phyloP scores from a whole-genome alignment of 2,797 vertebrate species.

The Macropodus opercularis region DNA sequence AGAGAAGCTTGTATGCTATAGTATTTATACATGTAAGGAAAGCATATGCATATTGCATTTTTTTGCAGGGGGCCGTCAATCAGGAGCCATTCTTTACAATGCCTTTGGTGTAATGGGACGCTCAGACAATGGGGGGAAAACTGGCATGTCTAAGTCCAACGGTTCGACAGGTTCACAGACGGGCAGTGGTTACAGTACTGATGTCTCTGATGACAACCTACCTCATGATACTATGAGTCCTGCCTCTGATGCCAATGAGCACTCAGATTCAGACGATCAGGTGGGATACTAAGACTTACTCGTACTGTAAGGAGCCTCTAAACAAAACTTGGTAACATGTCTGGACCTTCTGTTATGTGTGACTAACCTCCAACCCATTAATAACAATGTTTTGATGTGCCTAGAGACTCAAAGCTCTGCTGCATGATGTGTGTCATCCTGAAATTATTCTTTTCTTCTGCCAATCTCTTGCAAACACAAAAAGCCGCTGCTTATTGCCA shows the following conservation, averaged over 20 bases:
- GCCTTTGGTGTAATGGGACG: slow-evolving; percentile 91
- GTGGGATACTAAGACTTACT: slow-evolving; percentile 65
- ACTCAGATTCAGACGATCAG: slow-evolving; percentile 96
- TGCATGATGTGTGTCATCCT: background rate
- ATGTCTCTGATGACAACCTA: slow-evolving; percentile 95
- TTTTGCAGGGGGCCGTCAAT: slow-evolving; percentile 91
- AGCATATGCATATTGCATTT: background rate
- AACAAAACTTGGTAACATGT: background rate
- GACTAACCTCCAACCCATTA: background rate
- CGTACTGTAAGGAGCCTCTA: too few species aligned
- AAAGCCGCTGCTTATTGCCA: background rate
- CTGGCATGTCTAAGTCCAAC: slow-evolving; percentile 89
- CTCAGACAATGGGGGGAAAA: slow-evolving; percentile 81
- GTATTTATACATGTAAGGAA: too few species aligned
- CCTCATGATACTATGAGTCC: slow-evolving; percentile 89
- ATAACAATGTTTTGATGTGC: background rate
- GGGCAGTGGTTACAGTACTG: slow-evolving; percentile 97
- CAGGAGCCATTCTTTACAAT: slow-evolving; percentile 93
- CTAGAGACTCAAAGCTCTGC: background rate
- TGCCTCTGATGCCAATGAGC: slow-evolving; percentile 83
- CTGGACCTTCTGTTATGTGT: background rate
- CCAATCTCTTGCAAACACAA: background rate
- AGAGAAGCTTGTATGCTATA: too few species aligned
- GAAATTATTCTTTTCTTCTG: background rate
- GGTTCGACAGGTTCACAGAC: slow-evolving; percentile 96